A percentile compares a stretch with the other conserved stretches of the same genome.
phyloP scores from a whole-genome alignment of 1,140 invertebrate species.

The Chrysopa pallens region DNA sequence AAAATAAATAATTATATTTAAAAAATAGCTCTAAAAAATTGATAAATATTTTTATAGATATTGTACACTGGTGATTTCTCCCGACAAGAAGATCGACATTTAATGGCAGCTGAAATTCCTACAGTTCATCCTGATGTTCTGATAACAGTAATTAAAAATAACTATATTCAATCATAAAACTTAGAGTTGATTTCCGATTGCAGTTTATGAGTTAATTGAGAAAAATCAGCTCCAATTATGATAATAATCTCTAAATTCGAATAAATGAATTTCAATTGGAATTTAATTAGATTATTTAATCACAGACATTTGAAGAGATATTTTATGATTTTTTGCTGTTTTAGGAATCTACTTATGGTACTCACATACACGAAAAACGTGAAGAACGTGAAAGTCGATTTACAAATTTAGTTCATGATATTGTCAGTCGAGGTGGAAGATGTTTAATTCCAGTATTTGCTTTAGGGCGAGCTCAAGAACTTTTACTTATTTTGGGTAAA shows the following conservation, averaged over 20 bases:
- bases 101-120: conserved; percentile 98
- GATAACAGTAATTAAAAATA: conserved; percentile 51
- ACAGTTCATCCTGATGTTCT: conserved; percentile 89
- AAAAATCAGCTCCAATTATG: not conserved
- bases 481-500: conserved; percentile 79
- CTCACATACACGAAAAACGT: conserved; percentile 95
- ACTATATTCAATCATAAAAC: not conserved
- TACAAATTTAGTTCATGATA: conserved; percentile 88
- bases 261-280: not conserved
- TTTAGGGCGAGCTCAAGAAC: conserved; percentile 89
- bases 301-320: not conserved
- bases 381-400: conserved; percentile 93
- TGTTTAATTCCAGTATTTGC: conserved; percentile 99
- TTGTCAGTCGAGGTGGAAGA: conserved; percentile 85
- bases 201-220: too few relatives aligned
- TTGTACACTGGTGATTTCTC: conserved; percentile 98
- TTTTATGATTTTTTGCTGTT: conserved; percentile 3
- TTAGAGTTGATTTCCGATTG: conserved; percentile 5
- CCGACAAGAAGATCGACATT: conserved; percentile 93
- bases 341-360: conserved; percentile 96
- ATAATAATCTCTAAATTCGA: conserved; percentile 3
- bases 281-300: not conserved
- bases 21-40: not conserved
- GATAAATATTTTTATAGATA: conserved; percentile 34
- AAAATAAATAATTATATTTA: not conserved